Evolutionary conservation across 2,113 vertebrate species (phyloP).

Genomic region (Noturus placidus): DNA sequence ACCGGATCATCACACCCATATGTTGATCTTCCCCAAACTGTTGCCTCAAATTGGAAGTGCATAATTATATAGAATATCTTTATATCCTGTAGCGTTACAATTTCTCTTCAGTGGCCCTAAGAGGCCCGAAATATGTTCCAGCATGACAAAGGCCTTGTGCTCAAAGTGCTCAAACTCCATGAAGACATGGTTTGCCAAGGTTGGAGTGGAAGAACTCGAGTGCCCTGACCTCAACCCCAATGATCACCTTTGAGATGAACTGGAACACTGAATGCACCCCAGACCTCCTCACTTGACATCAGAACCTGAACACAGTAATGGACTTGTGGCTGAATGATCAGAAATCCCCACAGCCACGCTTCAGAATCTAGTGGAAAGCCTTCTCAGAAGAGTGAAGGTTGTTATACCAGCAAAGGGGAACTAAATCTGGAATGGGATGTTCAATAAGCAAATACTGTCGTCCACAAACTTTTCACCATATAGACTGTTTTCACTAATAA

Average conservation of each 20-base stretch:
- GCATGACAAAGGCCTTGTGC: background rate
- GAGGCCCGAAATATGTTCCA: background rate
- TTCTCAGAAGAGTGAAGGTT: background rate
- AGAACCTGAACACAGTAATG: background rate
- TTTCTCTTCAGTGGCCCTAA: background rate
- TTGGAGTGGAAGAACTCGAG: background rate
- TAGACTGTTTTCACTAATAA: background rate
- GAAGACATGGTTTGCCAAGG: background rate
- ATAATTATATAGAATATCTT: background rate
- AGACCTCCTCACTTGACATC: background rate
- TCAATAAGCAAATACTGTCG: background rate
- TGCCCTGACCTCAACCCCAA: too few species aligned
- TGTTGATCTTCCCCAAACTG: background rate
- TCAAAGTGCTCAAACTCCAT: background rate
- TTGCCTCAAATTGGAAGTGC: background rate
- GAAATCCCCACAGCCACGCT: background rate
- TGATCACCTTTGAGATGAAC: too few species aligned
- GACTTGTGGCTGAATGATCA: background rate
- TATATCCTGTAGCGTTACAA: background rate
- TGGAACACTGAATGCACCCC: too few species aligned
- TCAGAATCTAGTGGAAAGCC: background rate
- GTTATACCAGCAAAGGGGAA: background rate
- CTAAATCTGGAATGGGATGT: background rate
- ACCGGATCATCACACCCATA: background rate
- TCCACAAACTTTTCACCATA: background rate